Base-by-base conservation (phyloP, 2,888 invertebrate genomes). In the Anarsia innoxiella region DNA sequence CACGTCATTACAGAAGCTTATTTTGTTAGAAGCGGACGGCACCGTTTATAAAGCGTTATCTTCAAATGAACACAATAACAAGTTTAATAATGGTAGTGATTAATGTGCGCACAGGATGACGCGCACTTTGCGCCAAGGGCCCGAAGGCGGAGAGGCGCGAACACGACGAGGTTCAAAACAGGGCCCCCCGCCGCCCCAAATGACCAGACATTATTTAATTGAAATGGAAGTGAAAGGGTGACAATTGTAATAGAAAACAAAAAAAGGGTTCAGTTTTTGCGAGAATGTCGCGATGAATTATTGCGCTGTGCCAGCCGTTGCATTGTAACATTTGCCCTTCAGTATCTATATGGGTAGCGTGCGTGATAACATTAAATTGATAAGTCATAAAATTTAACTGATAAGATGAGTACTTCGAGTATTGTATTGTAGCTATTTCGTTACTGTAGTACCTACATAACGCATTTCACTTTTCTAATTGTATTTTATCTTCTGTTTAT, bases 121-220 rank as follows among this genome's bases (percentile, higher is more conserved):
- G 83, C 77, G 77, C 72, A 74, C 72, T 77, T 75, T 56, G 68
- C 71, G 59, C 61, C 53, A 59, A 59, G 74, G 71, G 71, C 56
- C 12, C 31, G 36, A 26, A 12, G 41, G 53, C 58, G 67, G n/a
- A n/a, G 66, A 75, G 76, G 78, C 78, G 77, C 75, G 77, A 73
- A 74, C 69, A 60, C 67, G 53, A 58, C 55, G 59, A 65, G 54
- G 53, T 49, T 51, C 51, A 46, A 54, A 50, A 39, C 41, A 28
- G 33, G 46, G 37, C 44, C 53, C 56, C 68, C 72, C 65, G 72
- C 68, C 76, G 72, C 68, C 76, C 71, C 82, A 80, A 84, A 82
- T 84, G 84, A 84, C 84, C 84, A 84, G 82, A 84, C 82, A 84
- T 84, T 83, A 84, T 84, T 83, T 84, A 84, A 84, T 84, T 83